Conservation (phyloP, 1,140 invertebrate species). For the Druon quercuslanigerum region DNA sequence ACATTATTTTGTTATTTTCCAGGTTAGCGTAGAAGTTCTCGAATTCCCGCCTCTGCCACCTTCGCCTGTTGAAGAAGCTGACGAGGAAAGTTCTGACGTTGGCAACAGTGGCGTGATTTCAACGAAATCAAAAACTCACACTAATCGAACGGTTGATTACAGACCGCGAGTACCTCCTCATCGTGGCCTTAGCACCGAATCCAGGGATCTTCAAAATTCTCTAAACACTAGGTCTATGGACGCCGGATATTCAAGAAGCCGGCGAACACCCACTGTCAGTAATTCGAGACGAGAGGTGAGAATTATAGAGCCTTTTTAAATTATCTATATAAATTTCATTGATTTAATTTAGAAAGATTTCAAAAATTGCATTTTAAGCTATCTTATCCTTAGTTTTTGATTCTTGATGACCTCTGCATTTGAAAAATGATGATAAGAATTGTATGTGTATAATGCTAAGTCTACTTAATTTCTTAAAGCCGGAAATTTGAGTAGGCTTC, state of each 20-base stretch:
- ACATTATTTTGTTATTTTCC: conserved; percentile 52
- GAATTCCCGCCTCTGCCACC: conserved; percentile 88
- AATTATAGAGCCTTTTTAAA: conserved; percentile 39
- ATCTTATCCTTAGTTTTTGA: no score
- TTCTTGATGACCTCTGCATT: no score
- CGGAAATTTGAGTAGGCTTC: no score
- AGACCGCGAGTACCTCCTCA: conserved; percentile 84
- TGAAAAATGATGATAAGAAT: no score
- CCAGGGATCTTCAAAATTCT: conserved; percentile 74
- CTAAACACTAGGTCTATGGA: conserved; percentile 88
- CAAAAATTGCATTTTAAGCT: no score
- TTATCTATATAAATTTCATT: neutral
- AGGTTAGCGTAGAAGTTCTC: conserved; percentile 77
- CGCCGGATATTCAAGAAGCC: conserved; percentile 81
- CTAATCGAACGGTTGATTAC: conserved; percentile 70
- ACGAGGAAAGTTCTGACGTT: conserved; percentile 84
- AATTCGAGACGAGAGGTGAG: conserved; percentile 80
- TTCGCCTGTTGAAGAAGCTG: conserved; percentile 85
- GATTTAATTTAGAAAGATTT: no score
- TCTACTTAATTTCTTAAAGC: no score
- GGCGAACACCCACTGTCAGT: conserved; percentile 79
- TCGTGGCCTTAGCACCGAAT: conserved; percentile 78
- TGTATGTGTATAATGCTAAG: no score
- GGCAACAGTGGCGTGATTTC: conserved; percentile 70
- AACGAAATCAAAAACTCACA: conserved; percentile 62